Conservation (phyloP, 2,888 invertebrate species). For the Andrena minutula region DNA sequence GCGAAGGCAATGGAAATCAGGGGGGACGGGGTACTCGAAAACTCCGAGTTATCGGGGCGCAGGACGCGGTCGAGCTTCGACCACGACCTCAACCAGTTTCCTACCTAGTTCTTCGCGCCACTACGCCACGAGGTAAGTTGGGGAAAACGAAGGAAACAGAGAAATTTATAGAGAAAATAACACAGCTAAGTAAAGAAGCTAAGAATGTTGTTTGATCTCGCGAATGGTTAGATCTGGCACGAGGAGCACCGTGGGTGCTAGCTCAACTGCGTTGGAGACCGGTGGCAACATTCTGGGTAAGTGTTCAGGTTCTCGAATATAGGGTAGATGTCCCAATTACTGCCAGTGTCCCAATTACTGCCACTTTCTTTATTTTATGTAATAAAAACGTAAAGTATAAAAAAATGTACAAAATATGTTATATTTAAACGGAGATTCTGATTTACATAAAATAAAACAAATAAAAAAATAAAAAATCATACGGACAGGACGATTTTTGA, state of each 20-base stretch:
- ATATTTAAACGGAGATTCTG: too few relatives aligned
- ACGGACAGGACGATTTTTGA: too few relatives aligned
- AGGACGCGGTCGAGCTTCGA: neutral
- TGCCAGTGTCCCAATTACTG: too few relatives aligned
- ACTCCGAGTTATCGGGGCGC: neutral
- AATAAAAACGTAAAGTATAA: too few relatives aligned
- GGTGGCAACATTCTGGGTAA: conserved; percentile 38
- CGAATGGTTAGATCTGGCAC: conserved; percentile 16
- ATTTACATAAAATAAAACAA: too few relatives aligned
- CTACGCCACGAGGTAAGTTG: conserved; percentile 13
- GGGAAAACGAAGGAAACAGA: neutral
- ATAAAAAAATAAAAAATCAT: too few relatives aligned
- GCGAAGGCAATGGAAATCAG: neutral
- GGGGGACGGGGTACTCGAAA: neutral
- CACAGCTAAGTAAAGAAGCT: too few relatives aligned
- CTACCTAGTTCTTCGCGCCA: conserved; percentile 22
- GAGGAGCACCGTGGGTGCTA: neutral
- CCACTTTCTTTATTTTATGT: too few relatives aligned
- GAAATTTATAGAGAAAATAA: too few relatives aligned
- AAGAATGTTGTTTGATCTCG: too few relatives aligned
- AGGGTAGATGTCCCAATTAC: too few relatives aligned
- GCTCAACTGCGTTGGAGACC: conserved; percentile 18
- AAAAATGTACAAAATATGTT: too few relatives aligned
- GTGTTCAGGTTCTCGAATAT: neutral
- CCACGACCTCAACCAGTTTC: neutral